Evolutionary conservation across 2,888 invertebrate species (phyloP), one percentile per base, ranked within the genome.

Genomic region (Baccha elongata): DNA sequence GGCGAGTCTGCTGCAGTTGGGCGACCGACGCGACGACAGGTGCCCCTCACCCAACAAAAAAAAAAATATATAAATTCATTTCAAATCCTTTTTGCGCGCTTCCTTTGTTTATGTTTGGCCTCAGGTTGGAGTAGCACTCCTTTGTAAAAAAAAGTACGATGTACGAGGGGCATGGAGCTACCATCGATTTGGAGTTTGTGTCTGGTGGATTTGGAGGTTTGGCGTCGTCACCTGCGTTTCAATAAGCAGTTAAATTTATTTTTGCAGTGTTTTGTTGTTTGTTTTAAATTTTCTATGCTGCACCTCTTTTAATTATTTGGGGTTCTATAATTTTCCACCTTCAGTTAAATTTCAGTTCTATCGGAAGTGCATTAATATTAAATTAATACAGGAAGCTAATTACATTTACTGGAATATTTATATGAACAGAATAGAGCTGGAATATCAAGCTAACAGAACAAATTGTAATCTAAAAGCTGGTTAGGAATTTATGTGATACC

Each of bases 141-240:
- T 15, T 46, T 62, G 29, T 21, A 26, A 37, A 37, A 8, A 21
- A 21, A 35, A 65, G 52, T 52, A n/a, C n/a, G n/a, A n/a, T n/a
- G n/a, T 35, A 60, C 58, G 32, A 53, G 19, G 10, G 17, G 4
- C 35, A 29, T 15, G 23, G 17, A 40, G 17, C 35, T 7, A 19
- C 17, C 11, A 55, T 26, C 50, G 42, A 26, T 72, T 65, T 52
- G 44, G 48, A 32, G 42, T 26, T 37, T n/a, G 48, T 53, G 26
- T 60, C 42, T 58, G 53, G 53, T 29, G 21, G 64, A 52, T 44
- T 21, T 40, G 50, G 58, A 19, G 29, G 48, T 19, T 23, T 19
- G 37, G 55, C 37, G 35, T 42, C 46, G 46, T 40, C 79, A 73
- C 68, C 64, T 69, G 80, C 74, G 69, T 80, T 74, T 44, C 69